Percentiles rank a stretch among this genome's conserved stretches.
These are phyloP conservation scores for Rhopilema esculentum DNA, from an alignment of 30 jellyfish, hydroid and myxozoan genomes.

Conservation along the genomic window DNA sequence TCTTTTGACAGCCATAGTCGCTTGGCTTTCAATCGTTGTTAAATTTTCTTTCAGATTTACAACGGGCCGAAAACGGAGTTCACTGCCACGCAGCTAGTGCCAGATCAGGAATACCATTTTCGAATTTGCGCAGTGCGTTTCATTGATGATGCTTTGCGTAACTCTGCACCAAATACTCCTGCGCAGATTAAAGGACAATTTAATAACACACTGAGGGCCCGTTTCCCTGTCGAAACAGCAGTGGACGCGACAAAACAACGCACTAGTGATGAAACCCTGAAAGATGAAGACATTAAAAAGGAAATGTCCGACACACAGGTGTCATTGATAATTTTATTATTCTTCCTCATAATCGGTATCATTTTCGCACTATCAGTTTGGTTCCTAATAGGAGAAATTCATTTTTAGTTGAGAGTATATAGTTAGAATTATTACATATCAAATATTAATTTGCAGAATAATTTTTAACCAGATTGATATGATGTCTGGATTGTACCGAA, in stretches of 20 bases:
- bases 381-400: conserved; percentile 72
- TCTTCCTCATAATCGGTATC: conserved; percentile 78
- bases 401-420: conserved; percentile 41
- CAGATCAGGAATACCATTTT: conserved; percentile 76
- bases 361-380: conserved; percentile 69
- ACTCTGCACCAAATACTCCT: conserved; percentile 67
- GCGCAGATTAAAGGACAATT: conserved; percentile 82
- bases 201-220: conserved; percentile 62
- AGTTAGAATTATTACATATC: conserved; percentile 10
- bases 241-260: conserved; percentile 54
- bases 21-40: background rate
- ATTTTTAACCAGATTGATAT: conserved; percentile 17
- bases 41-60: conserved; percentile 71
- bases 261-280: conserved; percentile 3
- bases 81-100: conserved; percentile 48
- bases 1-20: background rate
- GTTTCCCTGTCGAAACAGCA: conserved; percentile 63
- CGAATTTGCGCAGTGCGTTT: conserved; percentile 89
- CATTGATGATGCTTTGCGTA: conserved; percentile 64
- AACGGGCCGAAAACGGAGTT: conserved; percentile 68
- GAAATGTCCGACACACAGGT: conserved; percentile 88
- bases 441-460: conserved; percentile 6
- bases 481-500: background rate
- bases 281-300: conserved; percentile 34
- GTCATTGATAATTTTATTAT: conserved; percentile 79